These are phyloP conservation scores for Cygnus atratus DNA, from an alignment of 2,113 vertebrate species.

Conservation along the genomic window DNA sequence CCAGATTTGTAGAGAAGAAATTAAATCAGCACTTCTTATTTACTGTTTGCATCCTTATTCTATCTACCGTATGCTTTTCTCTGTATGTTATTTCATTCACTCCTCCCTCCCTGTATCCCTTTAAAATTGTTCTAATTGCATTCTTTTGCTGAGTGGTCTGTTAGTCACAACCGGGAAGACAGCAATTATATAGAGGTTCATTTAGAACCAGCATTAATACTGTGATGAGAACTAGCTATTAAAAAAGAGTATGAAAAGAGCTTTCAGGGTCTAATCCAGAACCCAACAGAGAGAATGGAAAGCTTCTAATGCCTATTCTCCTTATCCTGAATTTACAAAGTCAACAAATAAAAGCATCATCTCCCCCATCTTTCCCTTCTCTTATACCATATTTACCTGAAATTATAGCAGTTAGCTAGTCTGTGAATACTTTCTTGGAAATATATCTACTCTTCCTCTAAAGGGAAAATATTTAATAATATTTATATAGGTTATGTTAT, in stretches of 20 bases:
- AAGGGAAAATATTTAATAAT: not conserved
- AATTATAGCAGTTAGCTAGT: not conserved
- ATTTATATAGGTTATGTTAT: not conserved
- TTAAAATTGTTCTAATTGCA: slow-evolving; percentile 2
- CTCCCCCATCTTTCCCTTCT: not conserved
- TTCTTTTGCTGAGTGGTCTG: slow-evolving; percentile 9
- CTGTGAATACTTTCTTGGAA: not conserved
- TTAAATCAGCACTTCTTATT: slow-evolving; percentile 4
- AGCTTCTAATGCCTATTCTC: not conserved
- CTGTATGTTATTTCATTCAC: not conserved
- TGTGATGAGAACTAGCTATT: not conserved
- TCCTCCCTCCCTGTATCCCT: not conserved
- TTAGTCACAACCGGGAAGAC: not conserved
- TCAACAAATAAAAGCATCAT: not conserved
- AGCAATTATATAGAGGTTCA: slow-evolving; percentile 1
- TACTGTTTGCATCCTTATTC: not conserved
- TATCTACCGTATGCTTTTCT: not conserved
- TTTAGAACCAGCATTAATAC: not conserved
- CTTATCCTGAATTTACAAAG: not conserved
- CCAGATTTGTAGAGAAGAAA: not conserved
- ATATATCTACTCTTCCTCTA: not conserved
- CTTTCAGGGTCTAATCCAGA: not conserved
- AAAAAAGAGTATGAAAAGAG: not conserved
- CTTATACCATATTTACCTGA: not conserved
- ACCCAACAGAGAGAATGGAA: not conserved